phyloP scores from a whole-genome alignment of 1,140 invertebrate species.

The Zeugodacus cucurbitae region DNA sequence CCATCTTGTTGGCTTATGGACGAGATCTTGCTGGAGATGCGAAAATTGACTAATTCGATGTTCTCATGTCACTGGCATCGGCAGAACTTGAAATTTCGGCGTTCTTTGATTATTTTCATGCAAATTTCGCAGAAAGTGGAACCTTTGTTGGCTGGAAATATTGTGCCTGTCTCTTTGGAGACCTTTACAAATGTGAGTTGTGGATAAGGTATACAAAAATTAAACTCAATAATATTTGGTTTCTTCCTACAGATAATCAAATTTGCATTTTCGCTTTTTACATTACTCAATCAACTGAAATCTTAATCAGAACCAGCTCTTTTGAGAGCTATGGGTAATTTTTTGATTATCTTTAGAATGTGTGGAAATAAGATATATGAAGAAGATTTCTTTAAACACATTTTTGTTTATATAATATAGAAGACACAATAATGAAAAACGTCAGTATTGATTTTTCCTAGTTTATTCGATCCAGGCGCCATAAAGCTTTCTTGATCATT shows the following conservation, averaged over 20 bases:
- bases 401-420: no score
- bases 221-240: background rate
- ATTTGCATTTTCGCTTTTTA: slow-evolving; percentile 24
- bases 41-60: background rate
- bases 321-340: no score
- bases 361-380: no score
- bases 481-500: no score
- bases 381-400: no score
- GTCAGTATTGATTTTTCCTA: no score
- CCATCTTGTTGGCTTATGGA: slow-evolving; percentile 40
- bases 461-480: no score
- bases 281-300: background rate
- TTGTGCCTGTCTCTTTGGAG: background rate
- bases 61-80: background rate
- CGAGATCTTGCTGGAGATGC: background rate
- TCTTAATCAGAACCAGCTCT: no score
- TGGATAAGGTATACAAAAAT: background rate
- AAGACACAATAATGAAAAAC: no score
- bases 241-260: slow-evolving; percentile 9
- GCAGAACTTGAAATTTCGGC: slow-evolving; percentile 7
- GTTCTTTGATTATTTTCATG: slow-evolving; percentile 40
- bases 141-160: background rate
- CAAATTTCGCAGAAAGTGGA: slow-evolving; percentile 1
- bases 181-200: background rate
- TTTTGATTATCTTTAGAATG: no score